Conservation (phyloP, 2,797 vertebrate genomes). For the Momotus momota region DNA sequence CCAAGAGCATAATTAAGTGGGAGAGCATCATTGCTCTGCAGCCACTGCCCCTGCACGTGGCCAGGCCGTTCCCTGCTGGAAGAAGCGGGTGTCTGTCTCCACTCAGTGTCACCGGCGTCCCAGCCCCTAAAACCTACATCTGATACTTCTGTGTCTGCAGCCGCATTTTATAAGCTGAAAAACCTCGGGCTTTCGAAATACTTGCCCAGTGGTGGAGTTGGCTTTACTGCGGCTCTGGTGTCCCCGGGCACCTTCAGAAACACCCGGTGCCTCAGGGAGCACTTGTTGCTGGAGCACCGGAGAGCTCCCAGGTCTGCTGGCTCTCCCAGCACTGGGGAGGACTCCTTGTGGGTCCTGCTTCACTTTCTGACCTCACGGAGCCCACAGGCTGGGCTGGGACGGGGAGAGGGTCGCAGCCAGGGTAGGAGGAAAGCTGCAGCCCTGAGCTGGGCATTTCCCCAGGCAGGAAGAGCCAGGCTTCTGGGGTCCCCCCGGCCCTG, state of each 20-base stretch:
- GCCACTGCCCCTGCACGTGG: background rate
- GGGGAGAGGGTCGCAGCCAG: accelerated
- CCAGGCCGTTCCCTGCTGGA: background rate
- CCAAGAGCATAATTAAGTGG: background rate
- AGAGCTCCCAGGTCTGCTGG: background rate
- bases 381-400: background rate
- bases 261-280: background rate
- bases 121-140: background rate
- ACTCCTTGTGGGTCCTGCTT: background rate
- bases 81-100: background rate
- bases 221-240: background rate
- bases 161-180: background rate
- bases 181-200: background rate
- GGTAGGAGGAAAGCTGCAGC: background rate
- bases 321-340: background rate
- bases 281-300: background rate
- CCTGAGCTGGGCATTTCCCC: background rate
- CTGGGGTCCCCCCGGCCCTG: background rate
- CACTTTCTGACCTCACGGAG: background rate
- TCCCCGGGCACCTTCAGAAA: background rate
- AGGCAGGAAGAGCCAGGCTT: background rate
- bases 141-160: background rate
- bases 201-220: background rate
- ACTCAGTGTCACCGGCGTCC: background rate
- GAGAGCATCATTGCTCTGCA: background rate